Conservation (phyloP, 1,140 invertebrate species). For the Antheraea mylitta region DNA sequence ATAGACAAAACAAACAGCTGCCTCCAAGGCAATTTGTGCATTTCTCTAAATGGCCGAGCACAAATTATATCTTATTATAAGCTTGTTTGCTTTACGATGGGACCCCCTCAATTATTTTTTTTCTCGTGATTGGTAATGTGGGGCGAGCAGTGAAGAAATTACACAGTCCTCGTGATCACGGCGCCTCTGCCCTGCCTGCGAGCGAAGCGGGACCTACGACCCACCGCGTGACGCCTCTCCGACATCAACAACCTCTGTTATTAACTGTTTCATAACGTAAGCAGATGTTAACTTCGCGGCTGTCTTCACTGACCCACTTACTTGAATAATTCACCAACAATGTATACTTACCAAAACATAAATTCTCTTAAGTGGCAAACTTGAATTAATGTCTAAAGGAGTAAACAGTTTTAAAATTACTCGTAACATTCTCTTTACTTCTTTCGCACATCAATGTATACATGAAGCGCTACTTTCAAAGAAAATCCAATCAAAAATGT, state of each 20-base stretch:
- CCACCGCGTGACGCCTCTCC: conserved; percentile 27
- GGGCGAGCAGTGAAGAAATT: conserved; percentile 73
- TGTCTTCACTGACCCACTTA: background rate
- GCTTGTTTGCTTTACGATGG: conserved; percentile 78
- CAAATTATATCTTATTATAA: conserved; percentile 78
- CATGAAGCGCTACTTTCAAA: background rate
- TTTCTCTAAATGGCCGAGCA: conserved; percentile 77
- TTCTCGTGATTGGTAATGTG: conserved; percentile 68
- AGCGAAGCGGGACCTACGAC: conserved; percentile 20
- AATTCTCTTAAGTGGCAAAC: background rate
- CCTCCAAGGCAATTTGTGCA: conserved; percentile 71
- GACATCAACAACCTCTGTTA: conserved; percentile 13
- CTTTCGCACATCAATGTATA: background rate
- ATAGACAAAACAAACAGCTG: conserved; percentile 78
- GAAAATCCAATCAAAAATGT: conserved; percentile 43
- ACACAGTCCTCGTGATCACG: conserved; percentile 56
- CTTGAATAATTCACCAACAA: background rate
- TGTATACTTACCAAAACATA: background rate
- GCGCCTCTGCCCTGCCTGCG: conserved; percentile 62
- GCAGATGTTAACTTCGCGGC: conserved; percentile 22
- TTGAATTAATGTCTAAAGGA: background rate
- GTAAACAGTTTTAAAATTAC: background rate
- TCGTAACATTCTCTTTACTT: background rate
- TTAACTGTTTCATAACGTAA: conserved; percentile 12
- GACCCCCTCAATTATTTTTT: conserved; percentile 76